phyloP scores from a whole-genome alignment of 2,888 invertebrate species.

The Lamproptera curius region DNA sequence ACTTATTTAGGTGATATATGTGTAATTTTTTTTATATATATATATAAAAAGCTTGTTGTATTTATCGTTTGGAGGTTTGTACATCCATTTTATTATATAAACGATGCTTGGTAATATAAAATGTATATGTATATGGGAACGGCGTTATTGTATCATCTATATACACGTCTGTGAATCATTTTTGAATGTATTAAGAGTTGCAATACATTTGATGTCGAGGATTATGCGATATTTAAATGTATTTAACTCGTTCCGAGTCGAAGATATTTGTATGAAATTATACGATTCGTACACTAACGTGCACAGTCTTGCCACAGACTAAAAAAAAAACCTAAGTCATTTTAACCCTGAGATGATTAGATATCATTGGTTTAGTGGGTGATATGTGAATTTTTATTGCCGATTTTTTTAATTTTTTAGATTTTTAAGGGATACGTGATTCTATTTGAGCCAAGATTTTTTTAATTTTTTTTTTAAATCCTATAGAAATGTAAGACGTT shows the following conservation, averaged over 20 bases:
- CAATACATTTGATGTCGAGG: too few species aligned
- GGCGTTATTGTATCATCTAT: too few species aligned
- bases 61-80: conserved; percentile 15
- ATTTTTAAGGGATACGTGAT: neutral
- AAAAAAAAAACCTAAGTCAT: conserved; percentile 15
- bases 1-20: conserved; percentile 44
- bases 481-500: neutral
- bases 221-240: too few species aligned
- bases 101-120: too few species aligned
- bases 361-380: conserved; percentile 7
- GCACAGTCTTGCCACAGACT: conserved; percentile 22
- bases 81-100: conserved; percentile 16
- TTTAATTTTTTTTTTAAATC: neutral
- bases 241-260: conserved; percentile 2
- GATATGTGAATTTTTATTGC: conserved; percentile 12
- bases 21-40: conserved; percentile 33
- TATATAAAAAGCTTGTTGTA: conserved; percentile 18
- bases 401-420: conserved; percentile 6
- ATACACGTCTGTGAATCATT: neutral
- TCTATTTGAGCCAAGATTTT: conserved; percentile 1
- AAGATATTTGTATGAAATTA: neutral
- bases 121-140: too few species aligned
- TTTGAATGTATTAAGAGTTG: too few species aligned
- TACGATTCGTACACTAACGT: too few species aligned
- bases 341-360: conserved; percentile 10